Conservation (phyloP, 2,797 vertebrate genomes). For the Rhodeus uyekii region DNA sequence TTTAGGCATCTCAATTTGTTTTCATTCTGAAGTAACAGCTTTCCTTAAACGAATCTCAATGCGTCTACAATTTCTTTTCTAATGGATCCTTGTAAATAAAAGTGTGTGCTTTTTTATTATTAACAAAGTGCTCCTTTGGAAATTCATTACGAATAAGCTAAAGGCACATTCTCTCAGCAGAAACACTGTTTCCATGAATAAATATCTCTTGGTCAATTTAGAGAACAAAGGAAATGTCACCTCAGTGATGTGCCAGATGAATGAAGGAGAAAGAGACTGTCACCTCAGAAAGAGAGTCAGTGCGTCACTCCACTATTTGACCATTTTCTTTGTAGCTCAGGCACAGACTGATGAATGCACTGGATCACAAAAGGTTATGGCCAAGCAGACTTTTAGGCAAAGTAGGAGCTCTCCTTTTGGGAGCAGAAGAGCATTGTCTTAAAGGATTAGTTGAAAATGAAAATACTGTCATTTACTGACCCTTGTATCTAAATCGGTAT, state of each 20-base stretch:
- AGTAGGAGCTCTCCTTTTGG: background rate
- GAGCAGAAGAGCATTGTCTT: background rate
- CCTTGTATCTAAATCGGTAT: background rate
- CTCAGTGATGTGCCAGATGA: background rate
- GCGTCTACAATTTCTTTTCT: background rate
- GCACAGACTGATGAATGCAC: background rate
- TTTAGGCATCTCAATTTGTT: background rate
- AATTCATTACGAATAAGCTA: background rate
- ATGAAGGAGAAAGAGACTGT: no score
- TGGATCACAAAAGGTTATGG: background rate
- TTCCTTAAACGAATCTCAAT: background rate
- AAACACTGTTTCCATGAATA: background rate
- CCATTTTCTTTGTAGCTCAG: background rate
- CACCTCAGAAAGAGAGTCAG: background rate
- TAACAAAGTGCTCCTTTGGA: background rate
- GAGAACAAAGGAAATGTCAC: slow-evolving; percentile 8
- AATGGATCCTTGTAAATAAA: background rate
- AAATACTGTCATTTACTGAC: background rate
- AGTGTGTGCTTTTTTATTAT: background rate
- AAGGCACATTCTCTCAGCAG: background rate
- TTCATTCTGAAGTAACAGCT: background rate
- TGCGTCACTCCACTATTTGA: background rate
- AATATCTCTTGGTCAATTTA: background rate
- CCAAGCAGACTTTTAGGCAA: background rate
- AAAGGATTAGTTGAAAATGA: background rate